These are phyloP conservation scores for Diglossa cyanea DNA, from an alignment of 2,797 vertebrate genomes.

Conservation along the genomic window DNA sequence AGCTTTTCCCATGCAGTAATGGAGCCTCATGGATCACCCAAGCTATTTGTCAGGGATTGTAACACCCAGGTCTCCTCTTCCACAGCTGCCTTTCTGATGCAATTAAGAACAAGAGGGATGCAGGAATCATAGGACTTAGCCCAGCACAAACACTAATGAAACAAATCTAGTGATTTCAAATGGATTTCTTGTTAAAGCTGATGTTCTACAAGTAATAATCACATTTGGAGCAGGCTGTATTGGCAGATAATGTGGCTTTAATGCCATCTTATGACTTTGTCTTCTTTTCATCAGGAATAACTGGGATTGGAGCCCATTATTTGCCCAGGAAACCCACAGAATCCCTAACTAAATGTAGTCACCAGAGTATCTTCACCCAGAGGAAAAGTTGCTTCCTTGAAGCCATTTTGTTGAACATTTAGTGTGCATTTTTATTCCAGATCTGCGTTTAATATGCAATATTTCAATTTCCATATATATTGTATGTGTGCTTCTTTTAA, in stretches of 20 bases:
- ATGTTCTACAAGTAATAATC: slow-evolving; percentile 41
- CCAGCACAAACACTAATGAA: slow-evolving; percentile 33
- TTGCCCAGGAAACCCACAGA: slow-evolving; percentile 10
- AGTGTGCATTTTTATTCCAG: not conserved
- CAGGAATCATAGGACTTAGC: not conserved
- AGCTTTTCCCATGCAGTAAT: not conserved
- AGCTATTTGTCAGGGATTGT: not conserved
- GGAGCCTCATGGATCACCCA: not conserved
- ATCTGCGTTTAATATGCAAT: not conserved
- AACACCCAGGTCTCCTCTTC: not conserved
- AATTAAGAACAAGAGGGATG: not conserved
- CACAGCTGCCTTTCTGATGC: not conserved
- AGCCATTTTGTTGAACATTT: not conserved
- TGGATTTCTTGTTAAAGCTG: slow-evolving; percentile 36
- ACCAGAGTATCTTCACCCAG: not conserved
- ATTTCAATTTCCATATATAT: not conserved
- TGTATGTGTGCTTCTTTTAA: not conserved
- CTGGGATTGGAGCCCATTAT: slow-evolving; percentile 37
- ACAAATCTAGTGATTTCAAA: slow-evolving; percentile 21
- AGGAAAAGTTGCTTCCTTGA: not conserved
- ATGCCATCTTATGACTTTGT: not conserved
- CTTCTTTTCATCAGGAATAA: slow-evolving; percentile 20
- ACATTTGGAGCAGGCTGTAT: slow-evolving; percentile 9
- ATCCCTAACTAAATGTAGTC: not conserved
- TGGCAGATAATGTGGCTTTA: slow-evolving; percentile 45